Evolutionary conservation across 2,797 vertebrate species (phyloP).

Genomic region (Chelmon rostratus): DNA sequence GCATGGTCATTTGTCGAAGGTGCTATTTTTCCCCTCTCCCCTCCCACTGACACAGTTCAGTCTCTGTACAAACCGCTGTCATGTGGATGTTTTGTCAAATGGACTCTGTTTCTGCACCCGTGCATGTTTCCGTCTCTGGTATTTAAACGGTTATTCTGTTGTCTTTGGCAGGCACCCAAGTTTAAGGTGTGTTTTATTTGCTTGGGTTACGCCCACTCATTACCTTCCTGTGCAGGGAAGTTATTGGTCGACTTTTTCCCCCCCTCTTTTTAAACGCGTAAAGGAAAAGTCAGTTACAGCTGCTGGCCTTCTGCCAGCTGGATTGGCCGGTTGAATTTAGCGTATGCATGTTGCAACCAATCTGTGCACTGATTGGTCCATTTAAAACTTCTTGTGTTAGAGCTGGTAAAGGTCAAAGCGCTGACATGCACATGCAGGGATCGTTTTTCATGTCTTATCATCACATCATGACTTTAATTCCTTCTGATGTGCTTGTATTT

Average conservation of each 20-base stretch:
- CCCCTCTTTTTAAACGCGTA: constrained; percentile 35
- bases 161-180: constrained; percentile 66
- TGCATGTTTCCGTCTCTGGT: constrained; percentile 62
- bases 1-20: constrained; percentile 23
- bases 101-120: constrained; percentile 44
- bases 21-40: constrained; percentile 14
- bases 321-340: constrained; percentile 19
- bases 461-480: constrained; percentile 20
- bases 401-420: constrained; percentile 25
- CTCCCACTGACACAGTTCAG: constrained; percentile 36
- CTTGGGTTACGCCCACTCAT: constrained; percentile 52
- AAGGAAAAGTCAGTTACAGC: constrained; percentile 48
- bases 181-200: constrained; percentile 80
- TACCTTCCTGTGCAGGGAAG: constrained; percentile 55
- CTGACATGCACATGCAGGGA: neutral
- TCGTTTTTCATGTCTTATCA: constrained; percentile 36
- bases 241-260: constrained; percentile 32
- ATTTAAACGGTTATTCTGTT: constrained; percentile 66
- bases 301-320: constrained; percentile 33
- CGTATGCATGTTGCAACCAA: constrained; percentile 32
- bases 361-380: constrained; percentile 60
- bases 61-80: constrained; percentile 54
- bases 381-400: constrained; percentile 38
- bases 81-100: constrained; percentile 36
- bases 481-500: constrained; percentile 18